Evolutionary conservation across 2,888 invertebrate species (phyloP), one percentile per base, ranked within the genome.

Genomic region (Danaus chrysippus): DNA sequence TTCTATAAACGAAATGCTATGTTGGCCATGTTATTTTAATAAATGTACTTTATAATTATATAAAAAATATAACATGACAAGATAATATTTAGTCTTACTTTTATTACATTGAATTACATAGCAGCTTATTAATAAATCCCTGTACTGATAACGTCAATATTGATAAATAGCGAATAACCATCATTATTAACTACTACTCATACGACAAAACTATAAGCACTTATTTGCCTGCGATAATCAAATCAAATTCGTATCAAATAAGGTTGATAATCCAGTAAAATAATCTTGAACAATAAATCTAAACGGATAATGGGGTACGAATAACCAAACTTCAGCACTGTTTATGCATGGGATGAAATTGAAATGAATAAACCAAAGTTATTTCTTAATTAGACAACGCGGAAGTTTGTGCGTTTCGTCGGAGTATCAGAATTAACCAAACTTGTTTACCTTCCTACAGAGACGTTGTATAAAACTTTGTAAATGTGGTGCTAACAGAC

Each of bases 341-440:
- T 69, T 70, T 76, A 76, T 77, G 66, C 67, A 68, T 70, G 70
- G 76, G 81, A 82, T 79, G 77, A 81, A 84, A 86, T 85, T 85
- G 79, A 83, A 85, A 87, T 78, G 77, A 84, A 87, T 85, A 81
- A 75, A 73, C 74, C 73, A 69, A 84, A 86, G 83, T 84, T 83
- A 82, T 81, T 80, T 78, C 76, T 81, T 86, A 87, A 87, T 86
- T 85, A 86, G 81, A 81, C 76, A 71, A 79, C 73, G 73, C 74
- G 71, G 75, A 80, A 84, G 74, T 84, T 85, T 78, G 72, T 79
- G 78, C 83, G 82, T 82, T 81, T 84, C 84, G 81, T 81, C 74
- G 71, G 82, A 85, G 86, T 86, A 85, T 81, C 82, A 83, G 83
- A 86, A 87, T 85, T 82, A 79, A 79, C 82, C 79, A 83, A 87